phyloP scores from a whole-genome alignment of 1,140 invertebrate genomes.

The Steinernema feltiae region DNA sequence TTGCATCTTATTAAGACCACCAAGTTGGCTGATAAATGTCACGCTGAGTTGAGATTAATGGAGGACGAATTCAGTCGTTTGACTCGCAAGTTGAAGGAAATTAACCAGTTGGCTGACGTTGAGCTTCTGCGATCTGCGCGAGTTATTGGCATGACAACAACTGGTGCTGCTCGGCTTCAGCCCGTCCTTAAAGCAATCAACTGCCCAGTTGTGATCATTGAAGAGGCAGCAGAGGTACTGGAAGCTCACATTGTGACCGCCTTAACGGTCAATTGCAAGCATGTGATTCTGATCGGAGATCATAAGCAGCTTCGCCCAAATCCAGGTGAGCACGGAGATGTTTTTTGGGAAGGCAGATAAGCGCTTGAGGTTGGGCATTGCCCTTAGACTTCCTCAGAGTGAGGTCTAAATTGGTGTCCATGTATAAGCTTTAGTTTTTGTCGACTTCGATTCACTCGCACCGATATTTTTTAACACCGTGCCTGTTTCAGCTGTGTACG shows the following conservation, averaged over 20 bases:
- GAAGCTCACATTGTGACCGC: constrained; percentile 70
- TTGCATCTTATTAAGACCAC: not conserved
- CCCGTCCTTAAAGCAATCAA: constrained; percentile 65
- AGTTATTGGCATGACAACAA: constrained; percentile 71
- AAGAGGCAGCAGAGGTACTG: constrained; percentile 78
- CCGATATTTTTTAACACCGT: too few relatives aligned
- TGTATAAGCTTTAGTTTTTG: too few relatives aligned
- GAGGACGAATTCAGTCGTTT: not conserved
- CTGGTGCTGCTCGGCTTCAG: constrained; percentile 67
- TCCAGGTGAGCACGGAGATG: too few relatives aligned
- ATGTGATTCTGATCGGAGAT: constrained; percentile 77
- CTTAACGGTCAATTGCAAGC: constrained; percentile 69
- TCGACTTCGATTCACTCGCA: too few relatives aligned
- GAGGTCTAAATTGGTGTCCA: too few relatives aligned
- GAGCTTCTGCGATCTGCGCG: constrained; percentile 44
- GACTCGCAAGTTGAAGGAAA: constrained; percentile 42
- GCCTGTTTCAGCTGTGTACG: too few relatives aligned
- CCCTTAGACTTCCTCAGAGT: too few relatives aligned
- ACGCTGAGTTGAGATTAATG: not conserved
- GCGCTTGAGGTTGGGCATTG: too few relatives aligned
- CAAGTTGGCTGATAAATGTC: not conserved
- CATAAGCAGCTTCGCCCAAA: constrained; percentile 62
- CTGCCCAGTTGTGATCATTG: constrained; percentile 69
- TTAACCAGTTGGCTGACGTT: constrained; percentile 51
- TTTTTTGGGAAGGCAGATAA: too few relatives aligned